Percentiles rank a stretch among this genome's conserved stretches.
These are phyloP conservation scores for Argyresthia albistria DNA, from an alignment of 2,888 invertebrate genomes.

Conservation along the genomic window DNA sequence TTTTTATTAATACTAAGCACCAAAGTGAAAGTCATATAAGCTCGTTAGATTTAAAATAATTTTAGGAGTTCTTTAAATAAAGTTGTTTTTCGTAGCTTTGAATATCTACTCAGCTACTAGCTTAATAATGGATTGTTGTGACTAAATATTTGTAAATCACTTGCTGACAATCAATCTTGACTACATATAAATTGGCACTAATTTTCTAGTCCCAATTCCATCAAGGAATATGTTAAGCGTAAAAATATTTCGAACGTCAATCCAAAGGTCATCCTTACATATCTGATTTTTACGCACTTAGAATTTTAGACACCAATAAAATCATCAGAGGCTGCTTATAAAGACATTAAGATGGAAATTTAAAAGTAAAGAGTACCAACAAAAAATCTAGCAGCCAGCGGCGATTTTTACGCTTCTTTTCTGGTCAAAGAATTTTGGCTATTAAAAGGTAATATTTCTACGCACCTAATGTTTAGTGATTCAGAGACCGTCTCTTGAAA, in stretches of 20 bases:
- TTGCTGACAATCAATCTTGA: too few species aligned
- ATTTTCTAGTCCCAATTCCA: too few species aligned
- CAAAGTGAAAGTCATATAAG: too few species aligned
- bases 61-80: too few species aligned
- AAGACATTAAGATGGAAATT: constrained; percentile 32
- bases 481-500: constrained; percentile 39
- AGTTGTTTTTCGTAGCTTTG: too few species aligned
- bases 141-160: too few species aligned
- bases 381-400: constrained; percentile 4
- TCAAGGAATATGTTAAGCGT: constrained; percentile 21
- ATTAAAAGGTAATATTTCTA: constrained; percentile 61
- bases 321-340: constrained; percentile 30
- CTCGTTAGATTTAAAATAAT: too few species aligned
- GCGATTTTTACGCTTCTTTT: background rate
- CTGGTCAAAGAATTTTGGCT: constrained; percentile 31
- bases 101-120: too few species aligned
- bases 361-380: constrained; percentile 18
- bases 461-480: constrained; percentile 41
- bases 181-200: too few species aligned
- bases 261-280: constrained; percentile 18
- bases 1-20: too few species aligned
- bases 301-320: constrained; percentile 26
- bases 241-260: constrained; percentile 18
- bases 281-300: constrained; percentile 15
- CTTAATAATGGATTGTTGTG: too few species aligned